These are phyloP conservation scores for Myrmophylax atrothorax DNA, from an alignment of 2,113 vertebrate species.

Conservation along the genomic window DNA sequence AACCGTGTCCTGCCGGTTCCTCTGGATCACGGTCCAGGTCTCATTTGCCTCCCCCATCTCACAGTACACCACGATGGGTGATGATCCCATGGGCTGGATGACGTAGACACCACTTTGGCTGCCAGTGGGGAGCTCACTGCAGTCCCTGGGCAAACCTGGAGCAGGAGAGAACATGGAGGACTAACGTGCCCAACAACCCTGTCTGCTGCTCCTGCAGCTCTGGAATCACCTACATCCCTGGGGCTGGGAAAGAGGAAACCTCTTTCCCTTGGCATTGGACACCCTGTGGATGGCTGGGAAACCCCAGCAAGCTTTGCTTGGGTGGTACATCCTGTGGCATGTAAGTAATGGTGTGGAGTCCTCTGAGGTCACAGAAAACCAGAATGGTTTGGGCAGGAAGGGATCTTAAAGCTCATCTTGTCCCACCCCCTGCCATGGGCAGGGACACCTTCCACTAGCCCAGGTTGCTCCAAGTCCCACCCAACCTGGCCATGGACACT, in stretches of 20 bases:
- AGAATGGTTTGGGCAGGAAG: neutral
- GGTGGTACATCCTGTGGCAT: neutral
- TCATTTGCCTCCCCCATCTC: neutral
- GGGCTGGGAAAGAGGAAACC: neutral
- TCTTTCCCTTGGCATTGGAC: neutral
- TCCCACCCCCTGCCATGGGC: neutral
- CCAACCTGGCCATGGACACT: neutral
- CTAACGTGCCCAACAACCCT: neutral
- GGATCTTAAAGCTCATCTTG: neutral
- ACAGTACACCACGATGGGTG: neutral
- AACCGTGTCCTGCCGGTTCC: neutral
- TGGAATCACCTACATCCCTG: neutral
- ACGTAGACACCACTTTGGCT: neutral
- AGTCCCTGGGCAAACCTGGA: conserved; percentile 44
- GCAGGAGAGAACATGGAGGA: neutral
- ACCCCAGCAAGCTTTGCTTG: neutral
- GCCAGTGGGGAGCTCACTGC: neutral
- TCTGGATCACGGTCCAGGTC: conserved; percentile 53
- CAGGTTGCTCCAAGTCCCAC: neutral
- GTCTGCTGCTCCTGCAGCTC: neutral
- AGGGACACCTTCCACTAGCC: neutral
- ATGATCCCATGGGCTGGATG: neutral
- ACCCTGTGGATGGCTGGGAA: neutral
- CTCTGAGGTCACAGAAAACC: neutral
- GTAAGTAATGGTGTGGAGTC: neutral